A percentile compares a stretch with the other conserved stretches of the same genome.
Conservation (phyloP, 2,797 vertebrate species). For the Lacerta bilineata region DNA sequence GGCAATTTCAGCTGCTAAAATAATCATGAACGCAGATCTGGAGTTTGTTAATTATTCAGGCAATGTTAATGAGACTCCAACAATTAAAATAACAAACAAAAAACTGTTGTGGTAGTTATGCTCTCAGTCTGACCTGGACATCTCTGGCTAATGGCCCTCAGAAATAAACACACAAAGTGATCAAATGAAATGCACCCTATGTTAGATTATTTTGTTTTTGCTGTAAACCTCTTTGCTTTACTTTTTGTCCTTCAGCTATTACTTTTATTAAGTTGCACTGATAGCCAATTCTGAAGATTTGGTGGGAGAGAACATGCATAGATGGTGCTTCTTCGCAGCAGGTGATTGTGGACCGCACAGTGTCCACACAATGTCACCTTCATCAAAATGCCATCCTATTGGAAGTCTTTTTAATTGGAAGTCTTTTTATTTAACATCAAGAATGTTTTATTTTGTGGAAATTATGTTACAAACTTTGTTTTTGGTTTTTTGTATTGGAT, state of each 20-base stretch:
- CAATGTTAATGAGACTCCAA: constrained; percentile 18
- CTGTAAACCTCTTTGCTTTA: neutral
- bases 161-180: neutral
- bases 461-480: no score
- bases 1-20: constrained; percentile 34
- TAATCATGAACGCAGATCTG: constrained; percentile 18
- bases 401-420: no score
- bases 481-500: no score
- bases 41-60: constrained; percentile 43
- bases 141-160: neutral
- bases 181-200: neutral
- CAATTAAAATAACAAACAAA: neutral
- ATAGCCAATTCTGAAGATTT: neutral
- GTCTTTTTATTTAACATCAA: no score
- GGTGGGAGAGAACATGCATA: neutral
- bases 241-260: constrained; percentile 8
- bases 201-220: no score
- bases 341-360: no score
- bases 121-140: neutral
- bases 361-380: no score
- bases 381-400: no score
- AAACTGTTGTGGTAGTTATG: neutral
- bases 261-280: neutral
- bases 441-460: no score
- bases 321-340: no score